These are phyloP conservation scores for Balaeniceps rex DNA, from an alignment of 2,113 vertebrate species.

Conservation along the genomic window DNA sequence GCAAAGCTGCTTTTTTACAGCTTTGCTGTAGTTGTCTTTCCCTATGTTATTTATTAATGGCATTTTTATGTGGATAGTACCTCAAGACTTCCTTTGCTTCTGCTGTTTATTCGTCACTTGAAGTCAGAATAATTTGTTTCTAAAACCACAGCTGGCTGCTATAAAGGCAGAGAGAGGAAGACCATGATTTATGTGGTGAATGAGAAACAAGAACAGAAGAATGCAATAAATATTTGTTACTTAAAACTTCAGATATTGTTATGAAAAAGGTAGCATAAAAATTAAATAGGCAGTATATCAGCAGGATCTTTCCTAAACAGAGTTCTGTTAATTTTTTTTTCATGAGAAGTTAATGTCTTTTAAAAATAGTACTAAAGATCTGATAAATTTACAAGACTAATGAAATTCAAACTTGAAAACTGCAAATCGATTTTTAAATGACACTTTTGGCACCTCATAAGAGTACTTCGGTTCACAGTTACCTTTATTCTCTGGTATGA, in stretches of 20 bases:
- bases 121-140: slow-evolving; percentile 41
- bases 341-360: background rate
- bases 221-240: slow-evolving; percentile 12
- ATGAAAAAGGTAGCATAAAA: slow-evolving; percentile 37
- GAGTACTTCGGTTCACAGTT: background rate
- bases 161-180: slow-evolving; percentile 24
- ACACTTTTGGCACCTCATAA: background rate
- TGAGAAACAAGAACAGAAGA: slow-evolving; percentile 12
- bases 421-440: background rate
- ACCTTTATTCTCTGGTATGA: background rate
- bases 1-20: background rate
- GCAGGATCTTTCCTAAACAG: slow-evolving; percentile 5
- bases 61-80: slow-evolving; percentile 3
- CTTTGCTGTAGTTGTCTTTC: background rate
- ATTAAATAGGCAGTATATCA: slow-evolving; percentile 35
- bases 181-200: slow-evolving; percentile 28
- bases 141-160: slow-evolving; percentile 43
- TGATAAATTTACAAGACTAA: background rate
- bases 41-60: background rate
- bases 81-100: slow-evolving; percentile 27
- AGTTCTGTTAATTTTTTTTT: background rate
- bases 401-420: slow-evolving; percentile 23
- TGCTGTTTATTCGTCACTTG: slow-evolving; percentile 29
- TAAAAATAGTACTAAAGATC: background rate
- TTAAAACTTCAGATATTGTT: slow-evolving; percentile 14